Conservation (phyloP, 2,888 invertebrate genomes). For the Limnephilus lunatus region DNA sequence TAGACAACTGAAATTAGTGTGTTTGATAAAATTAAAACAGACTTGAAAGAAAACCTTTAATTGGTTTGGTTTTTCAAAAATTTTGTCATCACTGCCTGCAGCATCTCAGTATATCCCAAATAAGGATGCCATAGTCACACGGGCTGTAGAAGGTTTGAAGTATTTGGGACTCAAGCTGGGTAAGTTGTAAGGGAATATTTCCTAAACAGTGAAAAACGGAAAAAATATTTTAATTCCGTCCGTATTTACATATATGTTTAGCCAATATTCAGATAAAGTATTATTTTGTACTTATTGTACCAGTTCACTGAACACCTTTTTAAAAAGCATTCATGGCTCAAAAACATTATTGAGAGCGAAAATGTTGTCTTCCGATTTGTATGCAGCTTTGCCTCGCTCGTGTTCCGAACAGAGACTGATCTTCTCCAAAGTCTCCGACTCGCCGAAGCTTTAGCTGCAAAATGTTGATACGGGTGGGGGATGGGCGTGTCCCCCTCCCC, state of each 20-base stretch:
- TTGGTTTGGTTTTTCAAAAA: no score
- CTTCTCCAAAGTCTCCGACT: background rate
- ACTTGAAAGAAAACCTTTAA: no score
- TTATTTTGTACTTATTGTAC: background rate
- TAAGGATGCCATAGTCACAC: no score
- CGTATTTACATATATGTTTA: no score
- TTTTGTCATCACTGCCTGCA: no score
- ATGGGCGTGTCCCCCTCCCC: slow-evolving; percentile 33
- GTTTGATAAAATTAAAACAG: no score
- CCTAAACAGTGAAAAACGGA: no score
- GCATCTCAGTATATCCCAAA: no score
- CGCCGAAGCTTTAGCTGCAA: background rate
- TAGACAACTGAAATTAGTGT: no score
- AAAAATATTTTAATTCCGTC: no score
- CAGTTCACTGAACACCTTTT: background rate
- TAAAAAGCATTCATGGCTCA: background rate
- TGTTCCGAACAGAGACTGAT: background rate
- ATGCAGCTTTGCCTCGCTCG: background rate
- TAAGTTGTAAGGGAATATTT: background rate
- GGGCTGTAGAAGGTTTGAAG: no score
- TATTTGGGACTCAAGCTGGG: no score
- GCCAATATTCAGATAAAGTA: background rate
- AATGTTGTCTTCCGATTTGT: background rate
- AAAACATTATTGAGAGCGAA: background rate
- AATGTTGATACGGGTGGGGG: background rate